These are phyloP conservation scores for Halcyon malimbica DNA, from an alignment of 2,113 vertebrate genomes.

Conservation along the genomic window DNA sequence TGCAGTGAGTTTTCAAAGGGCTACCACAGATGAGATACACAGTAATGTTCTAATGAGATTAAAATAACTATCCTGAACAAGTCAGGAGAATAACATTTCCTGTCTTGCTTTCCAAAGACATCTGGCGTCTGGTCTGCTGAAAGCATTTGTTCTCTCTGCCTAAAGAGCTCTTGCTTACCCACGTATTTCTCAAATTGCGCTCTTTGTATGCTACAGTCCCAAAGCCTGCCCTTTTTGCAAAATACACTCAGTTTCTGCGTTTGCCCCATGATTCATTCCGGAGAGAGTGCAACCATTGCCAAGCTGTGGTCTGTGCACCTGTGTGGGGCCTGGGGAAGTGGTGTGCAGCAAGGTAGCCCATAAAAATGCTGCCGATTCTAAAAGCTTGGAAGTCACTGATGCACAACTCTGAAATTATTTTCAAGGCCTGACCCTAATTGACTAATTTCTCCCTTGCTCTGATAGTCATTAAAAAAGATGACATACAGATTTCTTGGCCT, in stretches of 20 bases:
- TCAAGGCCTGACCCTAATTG: background rate
- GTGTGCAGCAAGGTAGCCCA: background rate
- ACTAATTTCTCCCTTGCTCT: background rate
- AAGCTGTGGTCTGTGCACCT: background rate
- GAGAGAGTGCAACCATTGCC: background rate
- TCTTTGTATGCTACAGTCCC: background rate
- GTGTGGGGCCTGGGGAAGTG: background rate
- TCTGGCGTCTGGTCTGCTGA: conserved; percentile 5
- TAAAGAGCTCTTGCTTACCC: background rate
- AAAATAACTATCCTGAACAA: conserved; percentile 4
- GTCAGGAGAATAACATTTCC: conserved; percentile 14
- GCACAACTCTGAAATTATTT: background rate
- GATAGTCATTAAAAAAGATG: background rate
- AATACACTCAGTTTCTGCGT: background rate
- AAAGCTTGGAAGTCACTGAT: background rate
- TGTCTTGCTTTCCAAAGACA: background rate
- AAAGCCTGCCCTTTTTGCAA: background rate
- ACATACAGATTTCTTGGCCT: background rate
- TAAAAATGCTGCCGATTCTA: background rate
- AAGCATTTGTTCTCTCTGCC: conserved; percentile 1
- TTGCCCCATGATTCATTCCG: background rate
- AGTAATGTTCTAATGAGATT: background rate
- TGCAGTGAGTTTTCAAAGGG: background rate
- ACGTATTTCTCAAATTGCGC: background rate
- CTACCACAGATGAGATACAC: background rate